Conservation (phyloP, 2,888 invertebrate genomes). For the Athalia rosae region DNA sequence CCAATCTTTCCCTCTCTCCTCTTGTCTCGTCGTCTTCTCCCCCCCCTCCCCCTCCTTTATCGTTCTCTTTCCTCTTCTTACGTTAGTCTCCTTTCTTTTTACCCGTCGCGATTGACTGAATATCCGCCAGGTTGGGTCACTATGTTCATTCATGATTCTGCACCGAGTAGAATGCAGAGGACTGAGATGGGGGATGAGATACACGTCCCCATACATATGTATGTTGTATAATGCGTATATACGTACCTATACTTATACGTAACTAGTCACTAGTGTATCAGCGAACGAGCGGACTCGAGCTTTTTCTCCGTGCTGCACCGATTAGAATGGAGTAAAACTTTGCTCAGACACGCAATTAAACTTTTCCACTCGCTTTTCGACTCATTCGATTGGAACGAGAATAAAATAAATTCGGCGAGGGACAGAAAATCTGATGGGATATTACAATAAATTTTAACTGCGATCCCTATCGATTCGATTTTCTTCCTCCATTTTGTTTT, state of each 20-base stretch:
- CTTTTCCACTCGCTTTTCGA: neutral
- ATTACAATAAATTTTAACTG: neutral
- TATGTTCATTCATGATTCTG: constrained; percentile 40
- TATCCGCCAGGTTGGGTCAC: constrained; percentile 39
- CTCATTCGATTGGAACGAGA: neutral
- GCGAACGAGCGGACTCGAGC: too few relatives aligned
- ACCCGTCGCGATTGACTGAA: constrained; percentile 26
- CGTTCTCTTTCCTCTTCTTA: constrained; percentile 24
- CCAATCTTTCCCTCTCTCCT: constrained; percentile 40
- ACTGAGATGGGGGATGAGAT: neutral
- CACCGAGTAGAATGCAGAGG: constrained; percentile 16
- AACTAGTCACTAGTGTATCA: too few relatives aligned
- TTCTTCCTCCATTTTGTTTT: constrained; percentile 44
- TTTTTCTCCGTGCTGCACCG: neutral
- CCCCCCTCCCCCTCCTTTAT: constrained; percentile 8
- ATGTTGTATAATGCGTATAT: neutral
- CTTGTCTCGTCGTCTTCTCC: constrained; percentile 19
- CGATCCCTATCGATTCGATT: neutral
- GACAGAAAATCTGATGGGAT: neutral
- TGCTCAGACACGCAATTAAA: neutral
- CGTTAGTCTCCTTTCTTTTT: constrained; percentile 1
- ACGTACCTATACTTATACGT: neutral
- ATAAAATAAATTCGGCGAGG: neutral
- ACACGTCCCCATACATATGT: neutral
- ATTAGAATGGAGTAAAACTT: neutral